A percentile compares a stretch with the other conserved stretches of the same genome.
phyloP scores from a whole-genome alignment of 2,113 vertebrate genomes.

The Zosterops lateralis region DNA sequence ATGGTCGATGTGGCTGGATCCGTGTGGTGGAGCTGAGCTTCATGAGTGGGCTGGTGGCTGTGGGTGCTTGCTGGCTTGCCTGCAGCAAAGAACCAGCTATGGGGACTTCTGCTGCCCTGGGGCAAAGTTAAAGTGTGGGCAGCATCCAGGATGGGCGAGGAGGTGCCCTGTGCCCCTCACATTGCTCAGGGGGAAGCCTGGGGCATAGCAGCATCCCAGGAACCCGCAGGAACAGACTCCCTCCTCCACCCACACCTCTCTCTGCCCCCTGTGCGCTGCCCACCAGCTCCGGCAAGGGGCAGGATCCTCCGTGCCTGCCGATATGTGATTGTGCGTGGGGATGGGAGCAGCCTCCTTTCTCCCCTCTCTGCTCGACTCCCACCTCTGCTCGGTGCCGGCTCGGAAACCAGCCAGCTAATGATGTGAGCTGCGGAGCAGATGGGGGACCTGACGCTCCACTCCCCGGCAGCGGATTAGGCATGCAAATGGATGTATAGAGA shows the following conservation, averaged over 20 bases:
- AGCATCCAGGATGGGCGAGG: fast-evolving
- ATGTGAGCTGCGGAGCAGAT: conserved; percentile 57
- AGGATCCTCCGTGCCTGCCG: not conserved
- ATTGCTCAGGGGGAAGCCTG: not conserved
- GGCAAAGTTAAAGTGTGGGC: not conserved
- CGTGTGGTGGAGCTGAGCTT: fast-evolving
- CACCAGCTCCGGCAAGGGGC: not conserved
- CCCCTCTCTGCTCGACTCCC: not conserved
- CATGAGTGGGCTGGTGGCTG: fast-evolving
- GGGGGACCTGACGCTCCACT: conserved; percentile 53
- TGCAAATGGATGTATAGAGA: conserved; percentile 40
- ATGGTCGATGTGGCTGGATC: not conserved
- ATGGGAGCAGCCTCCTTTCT: not conserved
- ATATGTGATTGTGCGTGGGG: not conserved
- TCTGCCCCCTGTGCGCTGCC: fast-evolving
- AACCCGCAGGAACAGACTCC: fast-evolving
- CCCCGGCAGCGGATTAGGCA: conserved; percentile 43
- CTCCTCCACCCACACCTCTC: no score
- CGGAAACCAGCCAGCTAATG: conserved; percentile 67
- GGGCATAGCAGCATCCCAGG: not conserved
- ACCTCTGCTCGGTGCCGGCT: conserved; percentile 31
- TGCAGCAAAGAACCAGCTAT: fast-evolving
- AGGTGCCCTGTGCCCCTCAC: not conserved
- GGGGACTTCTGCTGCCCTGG: not conserved
- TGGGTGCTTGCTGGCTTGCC: not conserved